Base-by-base conservation (phyloP, 2,888 invertebrate species). In the Pristionchus exspectatus region DNA sequence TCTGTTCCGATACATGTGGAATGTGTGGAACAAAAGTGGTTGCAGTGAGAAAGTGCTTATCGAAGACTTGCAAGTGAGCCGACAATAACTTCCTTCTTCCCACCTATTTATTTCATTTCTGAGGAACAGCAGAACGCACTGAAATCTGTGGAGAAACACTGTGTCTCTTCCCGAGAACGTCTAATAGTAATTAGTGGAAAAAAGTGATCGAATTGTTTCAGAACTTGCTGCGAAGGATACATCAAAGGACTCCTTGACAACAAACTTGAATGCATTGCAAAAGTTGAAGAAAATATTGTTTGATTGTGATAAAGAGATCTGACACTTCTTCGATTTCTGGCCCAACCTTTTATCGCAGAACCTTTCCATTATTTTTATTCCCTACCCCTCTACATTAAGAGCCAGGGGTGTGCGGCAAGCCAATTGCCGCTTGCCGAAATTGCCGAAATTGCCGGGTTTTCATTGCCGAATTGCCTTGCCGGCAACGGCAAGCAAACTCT, bases 161-260 rank as follows among this genome's bases (percentile, higher is more conserved):
- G 77, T 77, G 77, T n/a, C 30, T 30, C 18, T 77, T 38, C 44
- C 77, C 77, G n/a, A 77, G 50, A 77, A 77, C n/a, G 77, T 77
- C 2, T 16, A 38, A 16, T 74, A 14, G 1, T 2, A 10, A 10
- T 7, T n/a, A 1, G 21, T 18, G 33, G 30, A 74, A 38, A 16
- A 74, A 12, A 74, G 14, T 74, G 16, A 33, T 2, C 16, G 74
- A 74, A n/a, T 66, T 66, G 9, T 12, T 74, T 38, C 38, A 74
- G 74, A 74, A 74, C 74, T 0, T 74, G 74, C 38, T 74, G 74
- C 9, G n/a, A 30, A 30, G 74, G 74, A 30, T 74, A 74, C 74
- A 74, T 74, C 18, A 74, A 74, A 38, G 74, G 74, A 33, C 74
- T 74, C 2, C 27, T 27, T 12, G 66, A 27, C 66, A 66, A n/a